Base-by-base conservation (phyloP, 2,888 invertebrate genomes). In the Hypolimnas misippus region DNA sequence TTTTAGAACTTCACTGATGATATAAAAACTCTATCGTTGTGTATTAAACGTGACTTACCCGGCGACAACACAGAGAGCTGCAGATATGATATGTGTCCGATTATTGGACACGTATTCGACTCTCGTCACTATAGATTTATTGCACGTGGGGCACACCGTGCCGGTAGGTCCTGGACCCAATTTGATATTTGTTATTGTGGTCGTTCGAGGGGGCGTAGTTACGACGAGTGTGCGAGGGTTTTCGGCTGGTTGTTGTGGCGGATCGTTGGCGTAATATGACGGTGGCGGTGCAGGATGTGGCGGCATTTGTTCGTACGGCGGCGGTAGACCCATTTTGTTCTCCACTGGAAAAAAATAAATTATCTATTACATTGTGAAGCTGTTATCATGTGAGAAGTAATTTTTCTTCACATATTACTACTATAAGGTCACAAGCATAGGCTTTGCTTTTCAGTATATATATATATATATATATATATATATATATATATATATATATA, bases 241-340 rank as follows among this genome's bases (percentile, higher is more conserved):
- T 0, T 79, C 71, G 0, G 81, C 76, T 0, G 86, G 84, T 2
- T 85, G 84, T 2, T 87, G 88, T 0, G 88, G 88, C 2, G 89
- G 88, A 62, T 84, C 82, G 67, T 83, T 81, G 0, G 89, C 91
- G 66, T 89, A 90, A 74, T 92, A 91, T 0, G 89, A 86, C 0
- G 90, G 91, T 1, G 91, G 91, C 1, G 91, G 90, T 2, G 81
- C 84, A 4, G 87, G 86, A 65, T 84, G 87, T 0, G 86, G 79
- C 8, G 82, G 74, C n/a, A 79, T 72, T 57, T 83, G 85, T 65
- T 90, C 86, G 69, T 92, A 90, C 1, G 91, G 89, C 3, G 91
- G 91, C 0, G 91, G 91, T 1, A 91, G 73, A 12, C 91, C 91
- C 87, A 91, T 90, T 76, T 92, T 92, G 64, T 91, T 91, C 77